phyloP scores from a whole-genome alignment of 2,113 vertebrate genomes.

The Muntiacus muntjak region DNA sequence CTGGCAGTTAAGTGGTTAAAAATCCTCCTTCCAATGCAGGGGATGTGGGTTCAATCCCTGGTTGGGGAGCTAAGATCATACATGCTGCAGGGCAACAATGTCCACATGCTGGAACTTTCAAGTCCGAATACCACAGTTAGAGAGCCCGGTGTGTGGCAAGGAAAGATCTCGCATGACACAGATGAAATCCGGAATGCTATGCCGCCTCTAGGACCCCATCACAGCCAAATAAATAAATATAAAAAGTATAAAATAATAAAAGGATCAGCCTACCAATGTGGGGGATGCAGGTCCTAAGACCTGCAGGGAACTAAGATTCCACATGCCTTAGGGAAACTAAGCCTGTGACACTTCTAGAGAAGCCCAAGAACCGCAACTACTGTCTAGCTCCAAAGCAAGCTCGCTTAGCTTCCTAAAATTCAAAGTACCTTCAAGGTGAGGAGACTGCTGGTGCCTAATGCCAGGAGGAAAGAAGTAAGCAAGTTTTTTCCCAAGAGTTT shows the following conservation, averaged over 20 bases:
- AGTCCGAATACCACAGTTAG: background rate
- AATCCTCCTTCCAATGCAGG: background rate
- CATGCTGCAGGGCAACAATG: background rate
- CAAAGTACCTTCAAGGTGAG: background rate
- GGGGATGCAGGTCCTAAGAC: background rate
- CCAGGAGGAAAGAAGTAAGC: background rate
- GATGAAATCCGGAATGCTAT: background rate
- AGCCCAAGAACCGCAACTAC: background rate
- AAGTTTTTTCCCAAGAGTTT: slow-evolving; percentile 29
- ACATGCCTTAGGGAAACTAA: background rate
- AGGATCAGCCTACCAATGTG: background rate
- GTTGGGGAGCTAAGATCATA: background rate
- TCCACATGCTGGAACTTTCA: background rate
- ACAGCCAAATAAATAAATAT: background rate
- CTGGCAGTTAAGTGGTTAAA: background rate
- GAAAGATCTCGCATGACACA: background rate
- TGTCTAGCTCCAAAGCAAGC: background rate
- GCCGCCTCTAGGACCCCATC: background rate
- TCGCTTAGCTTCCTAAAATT: background rate
- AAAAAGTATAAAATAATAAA: background rate
- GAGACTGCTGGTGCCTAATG: background rate
- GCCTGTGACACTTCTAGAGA: background rate
- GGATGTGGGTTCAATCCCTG: background rate
- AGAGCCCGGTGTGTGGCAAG: background rate
- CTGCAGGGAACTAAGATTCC: background rate